phyloP scores from a whole-genome alignment of 2,888 invertebrate genomes.

The Phania funesta region DNA sequence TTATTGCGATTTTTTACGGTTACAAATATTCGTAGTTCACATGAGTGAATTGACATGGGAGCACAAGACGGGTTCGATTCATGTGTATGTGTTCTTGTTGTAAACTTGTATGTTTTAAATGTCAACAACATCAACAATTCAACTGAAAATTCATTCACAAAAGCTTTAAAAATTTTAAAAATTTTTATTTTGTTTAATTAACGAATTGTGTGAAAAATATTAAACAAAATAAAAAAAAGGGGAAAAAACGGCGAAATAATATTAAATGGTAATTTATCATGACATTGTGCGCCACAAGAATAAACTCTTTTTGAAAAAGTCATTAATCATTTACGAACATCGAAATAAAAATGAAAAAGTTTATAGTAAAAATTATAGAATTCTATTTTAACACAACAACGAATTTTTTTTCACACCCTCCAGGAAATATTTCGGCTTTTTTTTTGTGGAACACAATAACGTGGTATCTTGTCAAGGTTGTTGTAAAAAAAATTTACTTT shows the following conservation, averaged over 20 bases:
- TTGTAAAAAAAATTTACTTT: too few relatives aligned
- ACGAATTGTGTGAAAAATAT: conserved; percentile 31
- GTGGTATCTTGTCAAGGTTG: too few relatives aligned
- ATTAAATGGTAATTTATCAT: conserved; percentile 45
- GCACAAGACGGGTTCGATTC: neutral
- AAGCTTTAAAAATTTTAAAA: conserved; percentile 39
- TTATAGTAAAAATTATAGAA: neutral
- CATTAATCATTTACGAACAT: conserved; percentile 36
- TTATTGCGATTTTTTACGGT: neutral
- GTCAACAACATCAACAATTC: conserved; percentile 7
- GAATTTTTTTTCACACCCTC: too few relatives aligned
- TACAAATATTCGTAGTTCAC: neutral
- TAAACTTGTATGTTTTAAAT: conserved; percentile 6
- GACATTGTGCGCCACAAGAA: conserved; percentile 25
- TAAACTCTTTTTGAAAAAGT: conserved; percentile 29
- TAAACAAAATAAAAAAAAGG: neutral
- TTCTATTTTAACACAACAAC: too few relatives aligned
- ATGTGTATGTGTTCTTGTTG: neutral
- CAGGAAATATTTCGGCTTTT: too few relatives aligned
- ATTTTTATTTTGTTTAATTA: conserved; percentile 59
- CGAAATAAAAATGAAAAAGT: conserved; percentile 7
- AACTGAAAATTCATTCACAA: conserved; percentile 15
- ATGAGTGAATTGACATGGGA: neutral
- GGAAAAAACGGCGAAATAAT: conserved; percentile 9
- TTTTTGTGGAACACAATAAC: too few relatives aligned